These are phyloP conservation scores for Teleogryllus occipitalis DNA, from an alignment of 1,140 invertebrate genomes.

Conservation along the genomic window DNA sequence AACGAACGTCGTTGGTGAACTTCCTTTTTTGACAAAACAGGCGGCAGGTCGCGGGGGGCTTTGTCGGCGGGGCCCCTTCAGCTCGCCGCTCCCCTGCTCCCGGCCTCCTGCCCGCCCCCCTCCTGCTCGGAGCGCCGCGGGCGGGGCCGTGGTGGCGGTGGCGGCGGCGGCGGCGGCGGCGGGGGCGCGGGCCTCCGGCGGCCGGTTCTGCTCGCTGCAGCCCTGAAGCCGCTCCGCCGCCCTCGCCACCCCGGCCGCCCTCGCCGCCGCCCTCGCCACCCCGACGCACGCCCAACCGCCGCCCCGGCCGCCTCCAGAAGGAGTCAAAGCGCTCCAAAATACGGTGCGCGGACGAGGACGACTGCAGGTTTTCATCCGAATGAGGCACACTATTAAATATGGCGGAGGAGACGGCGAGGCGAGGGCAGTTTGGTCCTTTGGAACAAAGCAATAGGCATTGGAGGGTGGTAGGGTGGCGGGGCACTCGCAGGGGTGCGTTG, in stretches of 20 bases:
- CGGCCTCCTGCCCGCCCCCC: constrained; percentile 22
- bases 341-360: not conserved
- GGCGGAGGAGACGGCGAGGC: not conserved
- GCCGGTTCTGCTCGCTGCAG: no score
- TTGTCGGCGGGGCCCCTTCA: constrained; percentile 31
- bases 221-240: constrained; percentile 22
- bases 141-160: not conserved
- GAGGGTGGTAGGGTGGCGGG: no score
- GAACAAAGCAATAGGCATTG: no score
- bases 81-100: constrained; percentile 23
- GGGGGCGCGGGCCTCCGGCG: not conserved
- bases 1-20: constrained; percentile 3
- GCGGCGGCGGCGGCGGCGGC: not conserved
- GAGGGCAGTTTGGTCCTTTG: no score
- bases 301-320: constrained; percentile 16
- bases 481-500: no score
- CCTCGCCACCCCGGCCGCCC: constrained; percentile 35
- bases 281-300: constrained; percentile 18
- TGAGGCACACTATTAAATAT: not conserved
- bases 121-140: constrained; percentile 11
- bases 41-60: constrained; percentile 24
- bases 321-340: not conserved
- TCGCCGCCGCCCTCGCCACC: constrained; percentile 9
- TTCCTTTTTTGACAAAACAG: constrained; percentile 5
- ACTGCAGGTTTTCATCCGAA: not conserved